Percentiles rank a stretch among this genome's conserved stretches.
Evolutionary conservation across 1,140 invertebrate genomes (phyloP).

Genomic region (Pseudomyrmex sp.): DNA sequence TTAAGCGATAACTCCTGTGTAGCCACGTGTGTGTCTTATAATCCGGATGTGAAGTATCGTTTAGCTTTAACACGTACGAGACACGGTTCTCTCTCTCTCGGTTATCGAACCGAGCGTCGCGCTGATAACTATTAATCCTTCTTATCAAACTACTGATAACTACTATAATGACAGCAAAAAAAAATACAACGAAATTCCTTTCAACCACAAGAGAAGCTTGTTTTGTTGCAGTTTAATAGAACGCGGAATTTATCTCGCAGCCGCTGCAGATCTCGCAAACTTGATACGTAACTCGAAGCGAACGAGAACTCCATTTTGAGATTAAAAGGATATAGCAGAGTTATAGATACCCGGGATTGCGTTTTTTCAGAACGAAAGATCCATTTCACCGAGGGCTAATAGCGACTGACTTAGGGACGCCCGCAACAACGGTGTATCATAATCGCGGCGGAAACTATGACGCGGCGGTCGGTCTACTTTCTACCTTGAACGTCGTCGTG

Average conservation of each 20-base stretch:
- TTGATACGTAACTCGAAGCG: background rate
- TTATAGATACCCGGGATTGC: background rate
- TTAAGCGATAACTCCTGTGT: constrained; percentile 19
- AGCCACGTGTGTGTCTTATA: constrained; percentile 13
- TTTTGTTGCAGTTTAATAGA: background rate
- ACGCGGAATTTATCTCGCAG: background rate
- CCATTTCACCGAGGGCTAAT: background rate
- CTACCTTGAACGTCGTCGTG: background rate
- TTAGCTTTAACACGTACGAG: background rate
- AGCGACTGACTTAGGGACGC: background rate
- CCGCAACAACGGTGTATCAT: background rate
- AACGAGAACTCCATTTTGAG: background rate
- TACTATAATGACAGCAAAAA: background rate
- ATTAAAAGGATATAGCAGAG: background rate
- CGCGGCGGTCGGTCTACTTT: constrained; percentile 3
- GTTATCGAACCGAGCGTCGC: background rate
- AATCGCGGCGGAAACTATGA: background rate
- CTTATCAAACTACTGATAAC: background rate
- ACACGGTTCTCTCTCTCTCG: background rate
- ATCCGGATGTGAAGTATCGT: background rate
- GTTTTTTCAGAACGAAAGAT: background rate
- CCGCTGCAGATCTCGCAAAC: too few species aligned
- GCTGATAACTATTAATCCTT: too few species aligned
- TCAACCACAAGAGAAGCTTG: background rate
- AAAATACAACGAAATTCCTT: background rate